phyloP scores from a whole-genome alignment of 2,888 invertebrate genomes.

The Masnerella sp. region DNA sequence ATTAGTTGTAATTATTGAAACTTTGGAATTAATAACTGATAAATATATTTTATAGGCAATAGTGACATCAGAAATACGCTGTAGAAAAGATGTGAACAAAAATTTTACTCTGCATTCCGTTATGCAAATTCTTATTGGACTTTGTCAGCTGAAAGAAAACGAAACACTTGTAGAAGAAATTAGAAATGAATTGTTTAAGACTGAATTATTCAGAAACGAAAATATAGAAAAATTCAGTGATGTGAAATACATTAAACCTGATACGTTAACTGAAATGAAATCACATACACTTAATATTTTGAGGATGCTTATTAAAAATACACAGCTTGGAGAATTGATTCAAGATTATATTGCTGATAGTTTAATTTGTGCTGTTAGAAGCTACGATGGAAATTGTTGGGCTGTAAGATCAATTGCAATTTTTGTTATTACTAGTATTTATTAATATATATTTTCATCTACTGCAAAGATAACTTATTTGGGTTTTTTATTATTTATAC shows the following conservation, averaged over 20 bases:
- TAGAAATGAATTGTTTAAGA: constrained; percentile 64
- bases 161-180: constrained; percentile 57
- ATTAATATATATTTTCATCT: no score
- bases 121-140: constrained; percentile 72
- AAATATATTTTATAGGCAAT: constrained; percentile 85
- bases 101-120: constrained; percentile 69
- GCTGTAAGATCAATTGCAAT: constrained; percentile 84
- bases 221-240: background rate
- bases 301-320: constrained; percentile 87
- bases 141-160: constrained; percentile 64
- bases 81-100: constrained; percentile 79
- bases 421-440: no score
- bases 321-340: constrained; percentile 86
- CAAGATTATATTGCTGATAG: constrained; percentile 84
- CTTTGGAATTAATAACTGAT: no score
- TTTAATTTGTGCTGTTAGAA: constrained; percentile 84
- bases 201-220: constrained; percentile 64
- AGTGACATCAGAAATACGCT: constrained; percentile 85
- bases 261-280: constrained; percentile 78
- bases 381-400: constrained; percentile 88
- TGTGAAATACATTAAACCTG: constrained; percentile 10
- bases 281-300: constrained; percentile 93
- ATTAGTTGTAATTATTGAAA: no score
- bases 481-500: no score
- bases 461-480: no score